Percentiles rank a stretch among this genome's conserved stretches.
Evolutionary conservation across 2,113 vertebrate genomes (phyloP).

Genomic region (Pundamilia nyererei): DNA sequence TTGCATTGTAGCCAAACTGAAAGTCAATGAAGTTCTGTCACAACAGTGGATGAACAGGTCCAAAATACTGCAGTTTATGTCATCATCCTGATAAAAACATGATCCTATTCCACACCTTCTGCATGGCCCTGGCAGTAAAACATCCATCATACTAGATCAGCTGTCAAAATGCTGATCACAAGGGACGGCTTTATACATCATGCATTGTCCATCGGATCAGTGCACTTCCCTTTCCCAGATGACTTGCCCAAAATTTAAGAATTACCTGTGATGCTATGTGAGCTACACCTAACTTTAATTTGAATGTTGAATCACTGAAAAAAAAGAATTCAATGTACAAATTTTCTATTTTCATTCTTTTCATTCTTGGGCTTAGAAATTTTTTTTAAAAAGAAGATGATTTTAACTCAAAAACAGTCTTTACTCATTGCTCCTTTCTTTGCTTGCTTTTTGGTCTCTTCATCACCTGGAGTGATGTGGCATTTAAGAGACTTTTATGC

Average conservation of each 20-base stretch:
- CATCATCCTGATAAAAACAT: neutral
- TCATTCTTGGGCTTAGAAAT: neutral
- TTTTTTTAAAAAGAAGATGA: neutral
- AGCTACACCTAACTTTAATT: neutral
- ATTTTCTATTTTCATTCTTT: neutral
- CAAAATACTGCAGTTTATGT: neutral
- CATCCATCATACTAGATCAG: constrained; percentile 62
- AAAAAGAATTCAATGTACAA: neutral
- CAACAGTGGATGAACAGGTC: neutral
- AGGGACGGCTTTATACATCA: constrained; percentile 31
- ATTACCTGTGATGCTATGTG: neutral
- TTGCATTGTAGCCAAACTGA: neutral
- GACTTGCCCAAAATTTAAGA: neutral
- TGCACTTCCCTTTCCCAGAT: neutral
- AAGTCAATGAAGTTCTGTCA: neutral
- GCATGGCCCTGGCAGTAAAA: neutral
- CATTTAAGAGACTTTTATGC: neutral
- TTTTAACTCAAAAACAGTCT: neutral
- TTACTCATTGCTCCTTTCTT: neutral
- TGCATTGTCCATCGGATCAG: constrained; percentile 1
- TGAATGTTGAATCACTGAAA: neutral
- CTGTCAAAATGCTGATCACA: constrained; percentile 48
- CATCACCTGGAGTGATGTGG: neutral
- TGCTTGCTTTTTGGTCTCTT: neutral
- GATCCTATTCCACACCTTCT: neutral